These are phyloP conservation scores for Puma concolor DNA, from an alignment of 2,113 vertebrate genomes.

Conservation along the genomic window DNA sequence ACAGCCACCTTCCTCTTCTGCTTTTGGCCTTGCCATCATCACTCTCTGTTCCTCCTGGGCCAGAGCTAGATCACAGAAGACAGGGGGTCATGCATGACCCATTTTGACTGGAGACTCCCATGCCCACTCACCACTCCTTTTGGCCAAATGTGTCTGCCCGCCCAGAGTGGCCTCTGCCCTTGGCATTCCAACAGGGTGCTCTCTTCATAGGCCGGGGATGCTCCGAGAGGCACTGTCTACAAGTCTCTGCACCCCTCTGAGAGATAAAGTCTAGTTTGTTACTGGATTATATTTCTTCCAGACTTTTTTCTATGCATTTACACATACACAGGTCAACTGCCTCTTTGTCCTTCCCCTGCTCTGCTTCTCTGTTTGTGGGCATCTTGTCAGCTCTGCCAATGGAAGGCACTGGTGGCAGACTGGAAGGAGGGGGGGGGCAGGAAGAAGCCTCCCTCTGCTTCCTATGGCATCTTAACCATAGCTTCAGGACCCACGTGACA, in stretches of 20 bases:
- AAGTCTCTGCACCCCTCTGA: neutral
- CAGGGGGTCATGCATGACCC: neutral
- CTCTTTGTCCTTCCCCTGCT: neutral
- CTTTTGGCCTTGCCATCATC: neutral
- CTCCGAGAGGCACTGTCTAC: neutral
- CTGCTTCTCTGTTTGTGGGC: neutral
- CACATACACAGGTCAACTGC: neutral
- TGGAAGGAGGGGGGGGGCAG: neutral
- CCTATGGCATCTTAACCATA: neutral
- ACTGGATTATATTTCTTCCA: neutral
- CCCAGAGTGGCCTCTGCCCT: neutral
- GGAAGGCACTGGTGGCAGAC: neutral
- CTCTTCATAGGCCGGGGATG: neutral
- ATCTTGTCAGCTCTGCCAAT: neutral
- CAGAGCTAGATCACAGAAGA: neutral
- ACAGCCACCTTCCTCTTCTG: neutral
- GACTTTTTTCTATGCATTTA: neutral
- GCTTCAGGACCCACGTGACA: neutral
- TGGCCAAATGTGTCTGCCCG: neutral
- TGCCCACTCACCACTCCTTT: neutral
- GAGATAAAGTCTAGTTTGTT: neutral
- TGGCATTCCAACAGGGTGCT: rapidly evolving
- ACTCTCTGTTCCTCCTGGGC: neutral
- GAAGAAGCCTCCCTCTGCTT: neutral
- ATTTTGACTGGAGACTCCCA: no score